Conservation (phyloP, 2,113 vertebrate genomes). For the Bubo blakistoni region DNA sequence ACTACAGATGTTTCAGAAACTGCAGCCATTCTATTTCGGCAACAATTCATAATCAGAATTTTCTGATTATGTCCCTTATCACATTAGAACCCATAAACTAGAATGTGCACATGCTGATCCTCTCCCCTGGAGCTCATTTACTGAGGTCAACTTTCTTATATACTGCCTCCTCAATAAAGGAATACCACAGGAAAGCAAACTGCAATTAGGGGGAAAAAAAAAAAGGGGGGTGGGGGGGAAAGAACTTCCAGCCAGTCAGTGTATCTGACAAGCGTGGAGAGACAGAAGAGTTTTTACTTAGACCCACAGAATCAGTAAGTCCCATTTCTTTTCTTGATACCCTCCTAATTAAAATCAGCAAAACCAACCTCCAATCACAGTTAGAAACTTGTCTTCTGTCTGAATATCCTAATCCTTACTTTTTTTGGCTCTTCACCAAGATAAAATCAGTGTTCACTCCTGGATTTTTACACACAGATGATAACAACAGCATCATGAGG, state of each 20-base stretch:
- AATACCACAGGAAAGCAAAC: conserved; percentile 15
- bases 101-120: conserved; percentile 46
- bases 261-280: neutral
- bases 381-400: neutral
- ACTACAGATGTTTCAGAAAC: conserved; percentile 53
- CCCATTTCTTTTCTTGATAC: neutral
- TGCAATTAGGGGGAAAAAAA: neutral
- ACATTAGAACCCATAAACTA: conserved; percentile 49
- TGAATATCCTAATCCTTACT: neutral
- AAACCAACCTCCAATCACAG: neutral
- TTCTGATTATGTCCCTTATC: conserved; percentile 40
- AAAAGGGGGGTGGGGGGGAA: too few relatives aligned
- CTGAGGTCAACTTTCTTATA: conserved; percentile 46
- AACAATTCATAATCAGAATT: conserved; percentile 49
- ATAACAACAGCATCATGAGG: neutral
- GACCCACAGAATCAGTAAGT: neutral
- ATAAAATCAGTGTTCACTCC: neutral
- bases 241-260: neutral
- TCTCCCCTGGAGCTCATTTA: conserved; percentile 47
- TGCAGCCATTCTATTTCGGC: conserved; percentile 49
- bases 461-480: neutral
- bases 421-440: neutral
- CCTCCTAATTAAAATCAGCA: neutral
- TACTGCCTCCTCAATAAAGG: neutral
- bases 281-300: neutral